Evolutionary conservation across 2,797 vertebrate genomes (phyloP), one percentile per base, ranked within the genome.

Genomic region (Poecile montanus): DNA sequence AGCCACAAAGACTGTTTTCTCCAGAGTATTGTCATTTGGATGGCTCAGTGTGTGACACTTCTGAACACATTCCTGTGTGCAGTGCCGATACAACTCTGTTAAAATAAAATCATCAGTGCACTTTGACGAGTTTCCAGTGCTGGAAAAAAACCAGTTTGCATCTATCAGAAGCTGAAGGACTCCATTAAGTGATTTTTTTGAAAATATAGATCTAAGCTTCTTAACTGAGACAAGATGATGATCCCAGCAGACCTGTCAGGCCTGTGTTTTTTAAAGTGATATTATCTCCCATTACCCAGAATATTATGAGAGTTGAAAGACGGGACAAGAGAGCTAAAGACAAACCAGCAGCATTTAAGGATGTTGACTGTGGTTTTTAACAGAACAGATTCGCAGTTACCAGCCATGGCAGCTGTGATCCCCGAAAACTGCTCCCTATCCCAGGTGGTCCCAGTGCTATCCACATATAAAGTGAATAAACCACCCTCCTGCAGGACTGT

Each of bases 141-240:
- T 4, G 58, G 32, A 47, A 81, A 70, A 88, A 88, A 67, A 1
- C 0, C 21, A 79, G 63, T 19, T 25, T 87, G 47, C 11, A 73
- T 75, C n/a, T 57, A 56, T 38, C 67, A 85, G 63, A 67, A 79
- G 42, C 44, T 34, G 77, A 82, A 87, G 18, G 53, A 70, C 32
- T 38, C 45, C 56, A 80, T 63, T 91, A 72, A 70, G 50, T 9
- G 25, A 14, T 26, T 92, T 89, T 81, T 85, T 89, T 53, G 44
- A 82, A 79, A 93, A 91, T 18, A 78, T 20, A 76, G 74, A 87
- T 82, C 57, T 79, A 87, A 89, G 77, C 81, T 84, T n/a, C 67
- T 85, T 66, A 86, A 60, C n/a, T 30, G 67, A 85, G 83, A 88
- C 16, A 26, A 68, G 62, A 66, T 4, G 16, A 88, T 50, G 73